A percentile compares a stretch with the other conserved stretches of the same genome.
These are phyloP conservation scores for Tigriopus japonicus DNA, from an alignment of 1,140 invertebrate genomes.

Conservation along the genomic window DNA sequence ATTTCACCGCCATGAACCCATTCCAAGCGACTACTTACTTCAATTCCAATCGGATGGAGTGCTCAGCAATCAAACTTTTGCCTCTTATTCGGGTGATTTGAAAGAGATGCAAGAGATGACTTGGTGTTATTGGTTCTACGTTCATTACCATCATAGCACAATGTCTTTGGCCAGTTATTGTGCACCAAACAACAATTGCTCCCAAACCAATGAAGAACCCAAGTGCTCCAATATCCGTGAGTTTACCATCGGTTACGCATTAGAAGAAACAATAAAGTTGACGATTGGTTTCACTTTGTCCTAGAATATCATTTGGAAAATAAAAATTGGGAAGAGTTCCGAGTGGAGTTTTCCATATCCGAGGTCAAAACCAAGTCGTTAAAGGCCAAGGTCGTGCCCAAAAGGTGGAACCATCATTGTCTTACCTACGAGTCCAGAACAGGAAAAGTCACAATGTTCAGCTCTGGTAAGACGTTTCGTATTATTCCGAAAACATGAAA, in stretches of 20 bases:
- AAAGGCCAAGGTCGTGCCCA: not conserved
- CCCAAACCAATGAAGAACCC: not conserved
- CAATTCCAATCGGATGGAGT: no score
- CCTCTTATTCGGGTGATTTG: no score
- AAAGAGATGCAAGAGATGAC: not conserved
- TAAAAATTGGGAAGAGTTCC: not conserved
- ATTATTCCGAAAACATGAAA: no score
- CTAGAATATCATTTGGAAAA: not conserved
- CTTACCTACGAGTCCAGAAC: not conserved
- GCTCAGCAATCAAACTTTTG: no score
- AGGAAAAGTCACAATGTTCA: not conserved
- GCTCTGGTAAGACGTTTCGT: no score
- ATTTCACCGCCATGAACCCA: no score
- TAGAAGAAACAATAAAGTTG: not conserved
- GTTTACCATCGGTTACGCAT: no score
- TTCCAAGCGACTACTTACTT: no score
- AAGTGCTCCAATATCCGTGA: conserved; percentile 8
- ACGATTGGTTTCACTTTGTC: not conserved
- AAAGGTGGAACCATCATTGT: conserved; percentile 2
- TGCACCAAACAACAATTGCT: not conserved
- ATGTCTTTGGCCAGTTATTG: conserved; percentile 4
- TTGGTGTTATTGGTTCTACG: not conserved
- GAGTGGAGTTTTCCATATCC: not conserved
- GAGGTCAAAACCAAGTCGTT: conserved; percentile 3
- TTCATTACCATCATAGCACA: not conserved